Conservation (phyloP, 2,797 vertebrate species). For the Poeciliopsis paucimaculata region DNA sequence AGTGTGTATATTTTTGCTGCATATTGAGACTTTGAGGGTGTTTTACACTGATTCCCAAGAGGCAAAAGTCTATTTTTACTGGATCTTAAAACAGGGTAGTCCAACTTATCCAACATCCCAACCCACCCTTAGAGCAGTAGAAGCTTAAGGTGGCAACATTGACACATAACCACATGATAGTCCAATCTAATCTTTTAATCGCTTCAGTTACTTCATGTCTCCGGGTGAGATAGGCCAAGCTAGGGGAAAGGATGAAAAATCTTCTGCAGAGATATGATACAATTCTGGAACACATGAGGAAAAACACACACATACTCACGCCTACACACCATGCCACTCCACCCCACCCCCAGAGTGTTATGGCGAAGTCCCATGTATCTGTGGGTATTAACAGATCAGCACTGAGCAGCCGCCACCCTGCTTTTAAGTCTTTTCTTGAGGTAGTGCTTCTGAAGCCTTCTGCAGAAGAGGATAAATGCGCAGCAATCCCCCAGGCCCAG, state of each 20-base stretch:
- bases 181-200: constrained; percentile 80
- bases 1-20: constrained; percentile 46
- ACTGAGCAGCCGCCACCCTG: constrained; percentile 69
- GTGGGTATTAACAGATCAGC: constrained; percentile 79
- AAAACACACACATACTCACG: constrained; percentile 51
- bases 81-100: constrained; percentile 58
- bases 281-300: constrained; percentile 60
- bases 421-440: constrained; percentile 82
- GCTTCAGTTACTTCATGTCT: constrained; percentile 67
- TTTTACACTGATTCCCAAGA: constrained; percentile 64
- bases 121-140: constrained; percentile 12
- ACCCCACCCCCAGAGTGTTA: constrained; percentile 56
- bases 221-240: constrained; percentile 57
- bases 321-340: constrained; percentile 48
- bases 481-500: constrained; percentile 72
- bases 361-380: constrained; percentile 66
- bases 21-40: constrained; percentile 46
- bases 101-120: constrained; percentile 15
- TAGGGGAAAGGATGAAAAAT: constrained; percentile 51
- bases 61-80: constrained; percentile 68
- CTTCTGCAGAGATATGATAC: constrained; percentile 70
- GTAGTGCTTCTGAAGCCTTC: constrained; percentile 79
- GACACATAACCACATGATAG: constrained; percentile 67
- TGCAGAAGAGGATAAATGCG: constrained; percentile 80
- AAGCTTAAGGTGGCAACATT: constrained; percentile 66